phyloP scores from a whole-genome alignment of 2,888 invertebrate species.

The Fragum fragum region DNA sequence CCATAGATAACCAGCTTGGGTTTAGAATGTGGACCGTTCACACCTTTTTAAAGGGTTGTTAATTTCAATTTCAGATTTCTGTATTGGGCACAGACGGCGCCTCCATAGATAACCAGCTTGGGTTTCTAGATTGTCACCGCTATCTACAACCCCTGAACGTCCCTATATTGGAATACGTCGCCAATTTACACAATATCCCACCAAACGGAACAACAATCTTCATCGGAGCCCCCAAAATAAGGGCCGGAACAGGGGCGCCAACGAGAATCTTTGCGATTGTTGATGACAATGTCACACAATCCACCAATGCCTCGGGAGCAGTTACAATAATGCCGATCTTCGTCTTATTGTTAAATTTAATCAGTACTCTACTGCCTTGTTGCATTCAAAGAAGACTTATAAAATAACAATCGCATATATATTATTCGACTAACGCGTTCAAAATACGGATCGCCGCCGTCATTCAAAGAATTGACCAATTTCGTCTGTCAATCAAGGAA shows the following conservation, averaged over 20 bases:
- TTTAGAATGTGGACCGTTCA: no score
- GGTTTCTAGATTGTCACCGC: constrained; percentile 33
- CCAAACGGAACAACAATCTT: constrained; percentile 52
- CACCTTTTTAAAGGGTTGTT: no score
- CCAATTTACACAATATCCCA: constrained; percentile 51
- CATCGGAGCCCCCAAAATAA: constrained; percentile 46
- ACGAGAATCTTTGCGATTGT: constrained; percentile 54
- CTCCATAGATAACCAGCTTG: not conserved
- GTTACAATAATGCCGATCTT: no score
- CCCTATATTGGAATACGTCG: constrained; percentile 56
- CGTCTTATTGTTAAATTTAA: no score
- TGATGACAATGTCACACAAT: constrained; percentile 33
- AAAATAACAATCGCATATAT: no score
- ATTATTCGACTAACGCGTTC: no score
- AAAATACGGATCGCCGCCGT: no score
- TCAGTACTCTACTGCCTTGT: no score
- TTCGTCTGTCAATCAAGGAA: no score
- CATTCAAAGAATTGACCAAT: no score
- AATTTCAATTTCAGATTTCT: not conserved
- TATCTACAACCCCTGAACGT: constrained; percentile 51
- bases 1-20: constrained; percentile 87
- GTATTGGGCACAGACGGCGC: not conserved
- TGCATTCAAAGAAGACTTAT: no score
- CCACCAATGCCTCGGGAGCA: not conserved
- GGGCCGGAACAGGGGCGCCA: constrained; percentile 52